phyloP scores from a whole-genome alignment of 2,113 vertebrate genomes.

The Aegotheles bennettii region DNA sequence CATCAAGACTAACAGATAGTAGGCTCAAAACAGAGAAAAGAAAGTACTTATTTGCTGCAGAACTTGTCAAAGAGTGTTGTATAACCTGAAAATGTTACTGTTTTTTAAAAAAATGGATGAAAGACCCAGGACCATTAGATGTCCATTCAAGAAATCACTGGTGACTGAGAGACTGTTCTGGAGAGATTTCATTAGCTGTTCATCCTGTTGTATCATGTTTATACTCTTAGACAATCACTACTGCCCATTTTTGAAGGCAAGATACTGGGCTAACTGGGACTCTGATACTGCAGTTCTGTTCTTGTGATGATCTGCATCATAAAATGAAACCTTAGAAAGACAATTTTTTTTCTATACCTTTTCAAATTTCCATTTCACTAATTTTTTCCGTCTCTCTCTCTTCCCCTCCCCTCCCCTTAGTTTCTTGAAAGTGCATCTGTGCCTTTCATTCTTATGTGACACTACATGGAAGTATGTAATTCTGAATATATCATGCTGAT shows the following conservation, averaged over 20 bases:
- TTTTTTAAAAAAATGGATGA: neutral
- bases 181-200: neutral
- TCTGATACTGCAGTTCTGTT: neutral
- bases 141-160: neutral
- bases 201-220: neutral
- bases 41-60: neutral
- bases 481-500: neutral
- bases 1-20: neutral
- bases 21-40: neutral
- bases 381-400: neutral
- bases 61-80: neutral
- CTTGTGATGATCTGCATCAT: neutral
- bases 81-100: neutral
- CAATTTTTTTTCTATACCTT: neutral
- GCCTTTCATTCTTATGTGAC: neutral
- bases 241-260: neutral
- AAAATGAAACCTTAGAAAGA: neutral
- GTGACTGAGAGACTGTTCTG: neutral
- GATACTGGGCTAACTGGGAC: neutral
- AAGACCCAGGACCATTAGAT: neutral
- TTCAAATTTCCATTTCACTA: neutral
- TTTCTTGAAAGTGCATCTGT: neutral
- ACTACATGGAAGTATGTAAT: neutral
- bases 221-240: neutral
- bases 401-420: fast-evolving